Evolutionary conservation across 2,888 invertebrate species (phyloP).

Genomic region (Cepaea hortensis): DNA sequence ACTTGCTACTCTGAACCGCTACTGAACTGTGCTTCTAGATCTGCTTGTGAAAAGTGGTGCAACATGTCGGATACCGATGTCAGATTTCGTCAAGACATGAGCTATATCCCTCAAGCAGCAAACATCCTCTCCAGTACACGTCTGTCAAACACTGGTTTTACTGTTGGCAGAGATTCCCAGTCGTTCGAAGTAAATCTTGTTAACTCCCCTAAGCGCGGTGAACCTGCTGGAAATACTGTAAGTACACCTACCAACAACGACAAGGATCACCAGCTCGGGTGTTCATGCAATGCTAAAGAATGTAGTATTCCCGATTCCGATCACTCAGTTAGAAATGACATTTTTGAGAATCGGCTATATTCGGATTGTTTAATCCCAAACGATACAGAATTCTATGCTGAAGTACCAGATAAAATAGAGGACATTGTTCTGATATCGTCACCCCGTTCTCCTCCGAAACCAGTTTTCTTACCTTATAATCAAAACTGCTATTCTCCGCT

Average conservation of each 20-base stretch:
- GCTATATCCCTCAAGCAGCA: neutral
- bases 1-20: neutral
- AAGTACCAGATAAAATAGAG: neutral
- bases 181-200: conserved; percentile 8
- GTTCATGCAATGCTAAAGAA: too few species aligned
- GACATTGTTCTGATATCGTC: neutral
- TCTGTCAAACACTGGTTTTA: neutral
- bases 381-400: neutral
- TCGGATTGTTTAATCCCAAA: neutral
- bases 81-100: neutral
- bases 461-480: neutral
- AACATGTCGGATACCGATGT: too few species aligned
- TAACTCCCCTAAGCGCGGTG: neutral
- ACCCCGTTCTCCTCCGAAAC: neutral
- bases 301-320: neutral
- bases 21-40: neutral
- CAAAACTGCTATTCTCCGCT: neutral
- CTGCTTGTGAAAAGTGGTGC: neutral
- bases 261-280: too few species aligned
- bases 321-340: neutral
- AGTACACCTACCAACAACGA: neutral
- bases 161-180: neutral
- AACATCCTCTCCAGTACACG: too few species aligned
- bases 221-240: neutral
- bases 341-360: neutral